Base-by-base conservation (phyloP, 2,113 vertebrate species). In the Clinocottus analis region DNA sequence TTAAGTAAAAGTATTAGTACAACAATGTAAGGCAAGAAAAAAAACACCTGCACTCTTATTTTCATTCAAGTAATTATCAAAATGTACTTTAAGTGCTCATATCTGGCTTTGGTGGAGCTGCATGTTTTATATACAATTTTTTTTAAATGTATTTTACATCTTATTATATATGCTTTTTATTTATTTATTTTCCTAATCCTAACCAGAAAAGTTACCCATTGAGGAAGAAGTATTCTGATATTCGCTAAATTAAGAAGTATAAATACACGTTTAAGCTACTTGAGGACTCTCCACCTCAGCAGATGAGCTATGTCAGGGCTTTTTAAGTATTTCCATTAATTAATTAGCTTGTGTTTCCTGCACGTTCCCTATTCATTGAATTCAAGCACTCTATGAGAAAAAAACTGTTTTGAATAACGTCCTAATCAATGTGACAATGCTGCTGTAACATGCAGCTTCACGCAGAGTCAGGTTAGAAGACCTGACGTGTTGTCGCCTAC, bases 401-500 rank as follows among this genome's bases (percentile, higher is more conserved):
- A 55, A 35, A 9, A 33, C 17, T 21, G 62, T 64, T 64, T 19
- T 19, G 4, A 67, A 37, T 4, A 31, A 41, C 25, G 19, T 41
- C 6, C 10, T 19, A 3, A 31, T 59, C 7, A 12, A 1, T 7
- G 11, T 31, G 1, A 19, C 63, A 23, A 21, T 51, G 58, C 29
- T 35, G 29, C 69, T 35, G 21, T 12, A 17, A 17, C 27, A 7
- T 66, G 63, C 41, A 62, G 21, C 33, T 23, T 16, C 14, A 27
- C 17, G 61, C 61, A 45, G 43, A 47, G 25, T 45, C 27, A 16
- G 21, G 51, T 67, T 35, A 21, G 43, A 19, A 56, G 39, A 49
- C 25, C 23, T 39, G 7, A 7, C 19, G 11, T 19, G 16, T 21
- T 8, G 37, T n/a, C 23, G 51, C 53, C 23, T 92, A 94, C 93